Evolutionary conservation across 2,888 invertebrate genomes (phyloP), one percentile per base, ranked within the genome.

Genomic region (Brachynemurus nebulosus): DNA sequence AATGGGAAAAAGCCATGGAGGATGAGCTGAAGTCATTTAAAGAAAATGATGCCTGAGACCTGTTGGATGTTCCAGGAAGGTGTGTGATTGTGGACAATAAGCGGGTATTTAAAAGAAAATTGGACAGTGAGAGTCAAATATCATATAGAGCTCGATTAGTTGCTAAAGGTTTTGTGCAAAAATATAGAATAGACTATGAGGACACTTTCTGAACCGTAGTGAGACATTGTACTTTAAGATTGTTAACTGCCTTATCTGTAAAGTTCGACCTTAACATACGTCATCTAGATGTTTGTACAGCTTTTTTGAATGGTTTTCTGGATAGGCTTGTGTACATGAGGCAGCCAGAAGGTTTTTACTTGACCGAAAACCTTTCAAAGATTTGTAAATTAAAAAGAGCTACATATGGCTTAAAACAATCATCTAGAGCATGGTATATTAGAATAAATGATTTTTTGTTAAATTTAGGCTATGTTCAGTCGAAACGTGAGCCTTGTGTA

Each of bases 1-100:
- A 46, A 19, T 53, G 54, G 54, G 48, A 39, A 37, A 7, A 47
- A 16, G 57, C 58, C 11, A 57, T 57, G 51, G 4, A 14, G 18
- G 53, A 58, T 21, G 56, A 59, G 44, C 33, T 56, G 18, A 8
- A 51, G n/a, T 47, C 47, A 6, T 59, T 57, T 40, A 44, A 52
- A 25, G 52, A 56, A 38, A 57, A 59, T 45, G 42, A 51, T 27
- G 51, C 55, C 11, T 57, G 55, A 54, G 51, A 53, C 7, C 16
- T 57, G 2, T 41, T 47, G 0, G 51, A 55, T 44, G 4, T 36
- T n/a, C 54, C 53, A 38, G 40, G 50, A 25, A 39, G 36, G 42
- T 45, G 23, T 25, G 51, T 45, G 8, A 47, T 57, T 19, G 55
- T 57, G 36, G 17, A 54, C 25, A n/a, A n/a, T n/a, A n/a, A n/a